These are phyloP conservation scores for Chaetodon trifasciatus DNA, from an alignment of 2,797 vertebrate species.

Conservation along the genomic window DNA sequence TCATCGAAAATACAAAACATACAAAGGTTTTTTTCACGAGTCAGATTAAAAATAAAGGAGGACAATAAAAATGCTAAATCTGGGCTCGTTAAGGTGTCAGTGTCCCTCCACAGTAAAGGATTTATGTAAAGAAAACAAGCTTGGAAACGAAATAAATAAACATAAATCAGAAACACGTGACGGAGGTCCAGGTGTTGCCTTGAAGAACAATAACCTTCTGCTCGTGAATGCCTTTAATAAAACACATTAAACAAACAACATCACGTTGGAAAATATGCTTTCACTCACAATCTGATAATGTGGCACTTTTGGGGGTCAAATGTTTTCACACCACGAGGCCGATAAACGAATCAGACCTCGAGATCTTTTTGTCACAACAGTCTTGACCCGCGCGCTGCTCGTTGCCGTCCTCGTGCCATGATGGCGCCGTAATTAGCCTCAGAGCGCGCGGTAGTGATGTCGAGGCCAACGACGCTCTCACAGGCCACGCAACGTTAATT, in stretches of 20 bases:
- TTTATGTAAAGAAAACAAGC: not conserved
- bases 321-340: not conserved
- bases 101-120: not conserved
- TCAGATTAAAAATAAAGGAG: too few relatives aligned
- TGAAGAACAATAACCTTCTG: too few relatives aligned
- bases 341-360: not conserved
- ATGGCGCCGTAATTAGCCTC: constrained; percentile 51
- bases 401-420: constrained; percentile 9
- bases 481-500: constrained; percentile 51
- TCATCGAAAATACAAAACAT: too few relatives aligned
- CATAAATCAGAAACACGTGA: not conserved
- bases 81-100: too few relatives aligned
- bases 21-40: too few relatives aligned
- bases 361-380: constrained; percentile 20
- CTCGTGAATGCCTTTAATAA: too few relatives aligned
- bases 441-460: constrained; percentile 28
- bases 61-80: not conserved
- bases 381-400: constrained; percentile 40
- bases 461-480: constrained; percentile 36
- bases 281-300: not conserved
- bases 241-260: not conserved
- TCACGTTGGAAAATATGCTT: not conserved
- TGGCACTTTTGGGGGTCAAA: not conserved
- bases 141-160: not conserved
- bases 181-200: not conserved